These are phyloP conservation scores for Melopsittacus undulatus DNA, from an alignment of 2,797 vertebrate species.

Conservation along the genomic window DNA sequence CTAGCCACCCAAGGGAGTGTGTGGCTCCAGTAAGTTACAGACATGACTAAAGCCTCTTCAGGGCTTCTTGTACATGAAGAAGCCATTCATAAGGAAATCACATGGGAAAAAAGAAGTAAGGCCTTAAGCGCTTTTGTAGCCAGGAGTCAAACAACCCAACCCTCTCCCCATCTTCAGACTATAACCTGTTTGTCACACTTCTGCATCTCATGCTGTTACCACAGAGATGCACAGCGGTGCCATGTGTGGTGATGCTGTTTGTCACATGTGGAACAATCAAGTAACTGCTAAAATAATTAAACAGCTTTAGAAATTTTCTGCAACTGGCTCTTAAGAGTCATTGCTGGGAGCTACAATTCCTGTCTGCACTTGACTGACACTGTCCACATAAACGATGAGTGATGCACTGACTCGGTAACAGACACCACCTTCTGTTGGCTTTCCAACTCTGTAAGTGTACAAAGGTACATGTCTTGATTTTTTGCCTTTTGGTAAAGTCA, in stretches of 20 bases:
- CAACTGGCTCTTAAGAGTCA: not conserved
- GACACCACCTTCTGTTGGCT: not conserved
- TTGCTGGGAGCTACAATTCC: not conserved
- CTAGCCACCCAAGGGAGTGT: not conserved
- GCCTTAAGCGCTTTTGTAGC: not conserved
- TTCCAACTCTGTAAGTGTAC: not conserved
- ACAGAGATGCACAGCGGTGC: not conserved
- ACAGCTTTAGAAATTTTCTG: not conserved
- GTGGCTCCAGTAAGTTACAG: not conserved
- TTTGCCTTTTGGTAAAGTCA: not conserved
- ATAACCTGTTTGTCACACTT: not conserved
- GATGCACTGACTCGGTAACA: not conserved
- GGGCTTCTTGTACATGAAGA: not conserved
- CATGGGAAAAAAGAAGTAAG: not conserved
- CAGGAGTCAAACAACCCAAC: not conserved
- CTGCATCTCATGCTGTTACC: not conserved
- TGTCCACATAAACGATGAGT: not conserved
- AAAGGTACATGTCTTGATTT: not conserved
- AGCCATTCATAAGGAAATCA: not conserved
- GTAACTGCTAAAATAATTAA: not conserved
- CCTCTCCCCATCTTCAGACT: not conserved
- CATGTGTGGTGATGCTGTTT: rapidly evolving
- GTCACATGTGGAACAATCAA: not conserved
- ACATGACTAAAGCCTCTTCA: not conserved
- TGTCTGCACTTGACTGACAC: not conserved